Percentiles rank a stretch among this genome's conserved stretches.
These are phyloP conservation scores for Periophthalmus modestus DNA, from an alignment of 2,113 vertebrate species.

Conservation along the genomic window DNA sequence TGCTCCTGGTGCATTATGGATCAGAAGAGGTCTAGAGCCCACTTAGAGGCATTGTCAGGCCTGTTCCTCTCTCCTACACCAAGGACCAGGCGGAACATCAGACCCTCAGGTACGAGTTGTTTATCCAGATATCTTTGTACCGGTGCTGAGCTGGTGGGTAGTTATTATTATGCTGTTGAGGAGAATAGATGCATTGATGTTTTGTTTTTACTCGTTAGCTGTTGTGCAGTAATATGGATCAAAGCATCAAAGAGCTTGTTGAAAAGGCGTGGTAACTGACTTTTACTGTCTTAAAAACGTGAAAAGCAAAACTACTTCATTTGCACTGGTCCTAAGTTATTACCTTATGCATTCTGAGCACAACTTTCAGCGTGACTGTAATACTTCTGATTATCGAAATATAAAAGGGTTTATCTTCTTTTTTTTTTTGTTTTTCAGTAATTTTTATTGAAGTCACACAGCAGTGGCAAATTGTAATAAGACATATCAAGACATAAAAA, in stretches of 20 bases:
- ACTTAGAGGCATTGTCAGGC: constrained; percentile 1
- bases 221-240: neutral
- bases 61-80: neutral
- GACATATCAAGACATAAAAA: too few relatives aligned
- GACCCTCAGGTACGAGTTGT: constrained; percentile 4
- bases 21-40: neutral
- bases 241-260: neutral
- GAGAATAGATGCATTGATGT: neutral
- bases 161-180: neutral
- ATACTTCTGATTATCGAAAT: too few relatives aligned
- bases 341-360: too few relatives aligned
- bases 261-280: too few relatives aligned
- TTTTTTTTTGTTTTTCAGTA: too few relatives aligned
- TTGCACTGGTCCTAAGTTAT: too few relatives aligned
- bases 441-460: too few relatives aligned
- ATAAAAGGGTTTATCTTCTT: too few relatives aligned
- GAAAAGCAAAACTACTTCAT: too few relatives aligned
- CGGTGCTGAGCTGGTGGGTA: neutral
- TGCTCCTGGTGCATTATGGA: constrained; percentile 1
- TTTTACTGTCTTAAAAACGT: too few relatives aligned
- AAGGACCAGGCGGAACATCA: neutral
- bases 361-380: too few relatives aligned
- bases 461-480: too few relatives aligned
- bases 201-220: neutral
- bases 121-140: neutral